Conservation (phyloP, 2,888 invertebrate genomes). For the Catocala fraxini region DNA sequence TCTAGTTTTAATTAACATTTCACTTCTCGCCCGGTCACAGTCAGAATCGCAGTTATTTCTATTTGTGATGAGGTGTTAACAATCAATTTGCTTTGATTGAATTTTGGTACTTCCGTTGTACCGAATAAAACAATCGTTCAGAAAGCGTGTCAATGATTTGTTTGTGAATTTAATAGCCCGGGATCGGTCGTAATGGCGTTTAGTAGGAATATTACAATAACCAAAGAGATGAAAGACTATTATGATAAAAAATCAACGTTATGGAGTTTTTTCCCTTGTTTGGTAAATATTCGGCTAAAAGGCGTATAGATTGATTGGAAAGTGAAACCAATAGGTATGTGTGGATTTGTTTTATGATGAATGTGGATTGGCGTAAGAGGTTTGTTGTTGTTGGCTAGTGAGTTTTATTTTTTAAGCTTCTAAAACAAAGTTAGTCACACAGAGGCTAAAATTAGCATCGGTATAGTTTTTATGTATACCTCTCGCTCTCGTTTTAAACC, state of each 20-base stretch:
- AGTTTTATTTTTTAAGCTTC: too few species aligned
- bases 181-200: constrained; percentile 18
- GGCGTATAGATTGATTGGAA: neutral
- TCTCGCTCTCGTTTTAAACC: too few species aligned
- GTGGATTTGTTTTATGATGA: neutral
- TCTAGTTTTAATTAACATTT: constrained; percentile 40
- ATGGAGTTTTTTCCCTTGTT: constrained; percentile 9
- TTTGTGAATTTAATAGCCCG: constrained; percentile 29
- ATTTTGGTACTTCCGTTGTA: constrained; percentile 41
- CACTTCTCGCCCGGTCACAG: constrained; percentile 55
- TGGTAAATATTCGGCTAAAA: constrained; percentile 1
- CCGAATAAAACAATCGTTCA: constrained; percentile 43
- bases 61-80: constrained; percentile 41
- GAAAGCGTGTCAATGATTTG: constrained; percentile 48
- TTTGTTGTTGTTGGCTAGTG: too few species aligned
- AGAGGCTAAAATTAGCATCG: too few species aligned
- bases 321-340: constrained; percentile 7
- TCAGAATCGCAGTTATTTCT: constrained; percentile 52
- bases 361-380: neutral
- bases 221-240: neutral
- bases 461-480: too few species aligned
- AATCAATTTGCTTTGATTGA: constrained; percentile 55
- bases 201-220: constrained; percentile 8
- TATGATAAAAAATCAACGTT: constrained; percentile 8
- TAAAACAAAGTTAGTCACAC: too few species aligned